Base-by-base conservation (phyloP, 1,140 invertebrate species). In the Wiebesia pumilae region DNA sequence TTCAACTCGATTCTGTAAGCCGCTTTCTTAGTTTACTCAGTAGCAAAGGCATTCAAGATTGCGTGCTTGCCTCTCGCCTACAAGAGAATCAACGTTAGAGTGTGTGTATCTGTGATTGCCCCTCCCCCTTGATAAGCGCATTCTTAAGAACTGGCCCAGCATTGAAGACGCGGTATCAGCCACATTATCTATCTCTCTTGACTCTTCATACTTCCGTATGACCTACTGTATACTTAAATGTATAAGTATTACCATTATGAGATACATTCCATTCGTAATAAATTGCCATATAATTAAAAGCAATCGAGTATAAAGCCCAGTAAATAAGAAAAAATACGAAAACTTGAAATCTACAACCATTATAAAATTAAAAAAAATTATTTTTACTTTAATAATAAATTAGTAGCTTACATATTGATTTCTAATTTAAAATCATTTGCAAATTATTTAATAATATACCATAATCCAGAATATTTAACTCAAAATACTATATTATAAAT, bases 111-210 rank as follows among this genome's bases (percentile, higher is more conserved):
- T 12, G 30, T 21, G 35, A 43, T 27, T 40, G 62, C 35, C 80
- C 80, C 38, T 0, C 40, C 19, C 40, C 21, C 65, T 51, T 81
- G 40, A 83, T 54, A 73, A 73, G 40, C 9, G 40, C 9, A 21
- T 12, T 62, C 30, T 16, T 69, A 40, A 65, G 43, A 81, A 27
- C 30, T 24, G 81, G 69, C 47, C 69, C 30, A 75, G 33, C 27
- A 27, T 27, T 83, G 69, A 69, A 75, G 67, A 83, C 81, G 81
- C 69, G 69, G 38, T 51, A 58, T 47, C 47, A 40, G 69, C 81
- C 69, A 83, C 58, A 40, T 73, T 75, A 83, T 83, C 51, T 71
- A 6, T 51, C 40, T 33, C 81, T 71, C 65, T 21, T 12, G 35
- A 54, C 12, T 73, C 69, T 73, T 58, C 33, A 38, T 27, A 51